A percentile compares a stretch with the other conserved stretches of the same genome.
Conservation (phyloP, 1,140 invertebrate species). For the Aplysia californica region DNA sequence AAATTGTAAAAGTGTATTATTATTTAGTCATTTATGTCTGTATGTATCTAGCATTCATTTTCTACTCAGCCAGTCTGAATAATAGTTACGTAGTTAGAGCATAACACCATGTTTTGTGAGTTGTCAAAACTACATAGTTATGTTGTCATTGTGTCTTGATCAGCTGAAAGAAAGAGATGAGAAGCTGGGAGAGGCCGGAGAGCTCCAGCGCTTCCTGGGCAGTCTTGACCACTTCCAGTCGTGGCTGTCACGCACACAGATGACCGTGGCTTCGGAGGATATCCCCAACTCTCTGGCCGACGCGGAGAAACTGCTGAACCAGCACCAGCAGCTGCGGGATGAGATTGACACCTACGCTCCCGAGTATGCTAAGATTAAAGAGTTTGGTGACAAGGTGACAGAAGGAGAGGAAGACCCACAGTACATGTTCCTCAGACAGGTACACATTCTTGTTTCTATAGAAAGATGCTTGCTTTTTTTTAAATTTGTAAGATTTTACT, state of each 20-base stretch:
- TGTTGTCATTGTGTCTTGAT: too few species aligned
- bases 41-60: too few species aligned
- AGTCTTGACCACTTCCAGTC: slow-evolving; percentile 99
- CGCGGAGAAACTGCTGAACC: slow-evolving; percentile 95
- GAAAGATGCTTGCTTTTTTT: background rate
- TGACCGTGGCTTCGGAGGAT: slow-evolving; percentile 93
- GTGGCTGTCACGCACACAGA: slow-evolving; percentile 99
- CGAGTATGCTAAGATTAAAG: slow-evolving; percentile 99
- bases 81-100: too few species aligned
- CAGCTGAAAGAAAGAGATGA: slow-evolving; percentile 95
- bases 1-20: too few species aligned
- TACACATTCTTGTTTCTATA: slow-evolving; percentile 5
- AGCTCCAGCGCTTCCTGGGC: slow-evolving; percentile 96
- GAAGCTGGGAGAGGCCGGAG: slow-evolving; percentile 98
- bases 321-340: slow-evolving; percentile 96
- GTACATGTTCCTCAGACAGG: slow-evolving; percentile 97
- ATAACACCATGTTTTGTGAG: too few species aligned
- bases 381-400: slow-evolving; percentile 95
- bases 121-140: too few species aligned
- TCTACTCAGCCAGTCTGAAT: too few species aligned
- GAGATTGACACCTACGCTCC: slow-evolving; percentile 99
- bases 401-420: slow-evolving; percentile 89
- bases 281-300: slow-evolving; percentile 95
- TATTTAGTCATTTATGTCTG: too few species aligned
- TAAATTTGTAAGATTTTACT: background rate